These are phyloP conservation scores for Arctocebus calabarensis DNA, from an alignment of 2,797 vertebrate genomes.

Conservation along the genomic window DNA sequence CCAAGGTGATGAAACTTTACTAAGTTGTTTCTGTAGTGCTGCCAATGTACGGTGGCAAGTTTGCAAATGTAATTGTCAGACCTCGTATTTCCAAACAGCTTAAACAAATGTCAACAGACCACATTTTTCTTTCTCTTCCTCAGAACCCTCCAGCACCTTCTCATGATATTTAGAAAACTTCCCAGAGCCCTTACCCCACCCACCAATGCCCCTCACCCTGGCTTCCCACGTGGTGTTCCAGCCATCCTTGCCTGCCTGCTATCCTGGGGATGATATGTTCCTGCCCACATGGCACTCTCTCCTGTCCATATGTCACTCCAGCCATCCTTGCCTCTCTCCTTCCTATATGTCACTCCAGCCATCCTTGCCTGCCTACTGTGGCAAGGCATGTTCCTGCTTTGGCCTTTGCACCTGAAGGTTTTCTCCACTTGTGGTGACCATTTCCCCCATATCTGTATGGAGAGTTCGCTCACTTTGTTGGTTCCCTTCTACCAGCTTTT, in stretches of 20 bases:
- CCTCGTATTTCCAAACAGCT: not conserved
- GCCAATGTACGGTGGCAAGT: too few species aligned
- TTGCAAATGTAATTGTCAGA: too few species aligned
- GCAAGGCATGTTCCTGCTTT: not conserved
- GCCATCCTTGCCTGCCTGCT: not conserved
- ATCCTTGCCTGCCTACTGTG: too few species aligned
- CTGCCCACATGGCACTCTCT: too few species aligned
- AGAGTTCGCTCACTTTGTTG: not conserved
- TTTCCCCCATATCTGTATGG: not conserved
- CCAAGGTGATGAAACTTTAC: too few species aligned
- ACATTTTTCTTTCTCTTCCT: not conserved
- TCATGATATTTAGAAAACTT: not conserved
- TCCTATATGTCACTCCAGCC: too few species aligned
- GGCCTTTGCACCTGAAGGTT: not conserved
- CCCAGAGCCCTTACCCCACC: not conserved
- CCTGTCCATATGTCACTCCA: too few species aligned
- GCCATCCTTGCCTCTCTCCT: too few species aligned
- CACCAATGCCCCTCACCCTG: not conserved
- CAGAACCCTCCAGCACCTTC: not conserved
- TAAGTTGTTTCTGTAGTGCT: too few species aligned
- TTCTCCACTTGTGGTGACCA: not conserved
- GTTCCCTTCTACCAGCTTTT: not conserved
- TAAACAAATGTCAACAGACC: not conserved
- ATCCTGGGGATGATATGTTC: not conserved
- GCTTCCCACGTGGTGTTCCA: not conserved